Evolutionary conservation across 2,113 vertebrate genomes (phyloP).

Genomic region (Irena cyanogastra): DNA sequence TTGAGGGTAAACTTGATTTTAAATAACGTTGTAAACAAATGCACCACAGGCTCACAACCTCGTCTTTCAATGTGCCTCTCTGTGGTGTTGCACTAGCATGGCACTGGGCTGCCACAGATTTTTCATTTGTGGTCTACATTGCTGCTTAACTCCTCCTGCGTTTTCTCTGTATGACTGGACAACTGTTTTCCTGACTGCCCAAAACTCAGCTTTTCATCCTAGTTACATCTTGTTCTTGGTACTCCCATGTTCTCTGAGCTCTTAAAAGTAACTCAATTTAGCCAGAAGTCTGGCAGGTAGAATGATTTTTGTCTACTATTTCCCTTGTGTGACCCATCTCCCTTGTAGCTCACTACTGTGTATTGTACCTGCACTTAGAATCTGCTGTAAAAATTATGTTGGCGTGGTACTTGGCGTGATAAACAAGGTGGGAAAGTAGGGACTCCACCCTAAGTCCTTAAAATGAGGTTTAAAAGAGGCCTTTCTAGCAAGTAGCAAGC

Average conservation of each 20-base stretch:
- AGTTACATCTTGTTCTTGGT: background rate
- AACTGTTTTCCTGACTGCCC: background rate
- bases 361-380: background rate
- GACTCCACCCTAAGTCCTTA: background rate
- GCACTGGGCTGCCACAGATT: background rate
- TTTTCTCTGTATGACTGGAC: background rate
- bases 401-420: background rate
- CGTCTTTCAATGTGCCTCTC: background rate
- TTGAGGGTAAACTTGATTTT: background rate
- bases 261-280: background rate
- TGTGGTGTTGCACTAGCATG: background rate
- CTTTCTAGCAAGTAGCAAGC: background rate
- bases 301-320: background rate
- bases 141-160: background rate
- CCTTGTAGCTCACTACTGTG: background rate
- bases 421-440: background rate
- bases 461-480: background rate
- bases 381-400: background rate
- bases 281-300: background rate
- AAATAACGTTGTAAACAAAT: background rate
- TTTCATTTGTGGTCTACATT: rapidly evolving
- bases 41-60: background rate
- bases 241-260: background rate
- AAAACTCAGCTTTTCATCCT: background rate
- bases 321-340: background rate